Conservation (phyloP, 1,140 invertebrate species). For the Dendroctonus ponderosae region DNA sequence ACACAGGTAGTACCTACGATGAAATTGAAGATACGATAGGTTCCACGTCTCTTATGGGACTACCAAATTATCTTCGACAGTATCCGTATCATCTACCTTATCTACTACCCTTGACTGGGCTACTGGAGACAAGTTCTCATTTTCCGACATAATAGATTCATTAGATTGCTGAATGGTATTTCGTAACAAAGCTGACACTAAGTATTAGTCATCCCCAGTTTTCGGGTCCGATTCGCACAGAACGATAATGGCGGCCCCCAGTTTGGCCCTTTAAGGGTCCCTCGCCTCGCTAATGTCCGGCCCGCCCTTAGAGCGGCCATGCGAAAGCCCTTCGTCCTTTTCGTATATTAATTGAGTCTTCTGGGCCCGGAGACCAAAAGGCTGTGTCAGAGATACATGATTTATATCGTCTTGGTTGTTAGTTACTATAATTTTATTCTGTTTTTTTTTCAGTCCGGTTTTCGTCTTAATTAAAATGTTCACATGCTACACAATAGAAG, state of each 20-base stretch:
- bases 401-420: conserved; percentile 32
- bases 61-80: no score
- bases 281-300: conserved; percentile 39
- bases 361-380: conserved; percentile 31
- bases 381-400: conserved; percentile 33
- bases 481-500: conserved; percentile 4
- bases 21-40: no score
- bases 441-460: conserved; percentile 20
- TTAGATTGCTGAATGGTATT: conserved; percentile 44
- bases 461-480: conserved; percentile 32
- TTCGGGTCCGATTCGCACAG: conserved; percentile 41
- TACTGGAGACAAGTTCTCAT: conserved; percentile 5
- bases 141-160: conserved; percentile 46
- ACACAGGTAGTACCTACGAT: no score
- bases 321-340: conserved; percentile 32
- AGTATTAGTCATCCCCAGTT: conserved; percentile 46
- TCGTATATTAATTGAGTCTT: conserved; percentile 50
- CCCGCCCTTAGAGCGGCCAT: conserved; percentile 44
- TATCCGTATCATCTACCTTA: no score
- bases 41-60: no score
- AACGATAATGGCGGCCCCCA: conserved; percentile 36
- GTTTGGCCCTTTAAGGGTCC: conserved; percentile 11
- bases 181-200: conserved; percentile 43
- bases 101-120: no score
- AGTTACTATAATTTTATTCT: conserved; percentile 34